These are phyloP conservation scores for Acanthis flammea DNA, from an alignment of 2,797 vertebrate species.

Conservation along the genomic window DNA sequence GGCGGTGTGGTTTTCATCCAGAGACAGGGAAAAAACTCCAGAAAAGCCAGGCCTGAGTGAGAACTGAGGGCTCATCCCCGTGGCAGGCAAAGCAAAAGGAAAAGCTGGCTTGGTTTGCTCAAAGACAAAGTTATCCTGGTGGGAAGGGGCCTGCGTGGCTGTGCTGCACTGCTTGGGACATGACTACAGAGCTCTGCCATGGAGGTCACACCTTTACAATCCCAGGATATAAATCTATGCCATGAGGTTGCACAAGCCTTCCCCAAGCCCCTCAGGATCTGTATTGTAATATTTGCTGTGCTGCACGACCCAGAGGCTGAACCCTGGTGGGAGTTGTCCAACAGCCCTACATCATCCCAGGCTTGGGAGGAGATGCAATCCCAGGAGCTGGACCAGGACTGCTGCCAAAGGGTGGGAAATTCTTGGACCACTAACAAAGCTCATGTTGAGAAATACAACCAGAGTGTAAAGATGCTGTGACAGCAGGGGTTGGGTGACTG, in stretches of 20 bases:
- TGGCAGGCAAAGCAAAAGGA: background rate
- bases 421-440: background rate
- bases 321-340: background rate
- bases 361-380: background rate
- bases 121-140: accelerated
- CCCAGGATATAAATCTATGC: background rate
- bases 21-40: background rate
- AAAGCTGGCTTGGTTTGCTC: background rate
- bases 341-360: background rate
- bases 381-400: background rate
- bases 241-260: background rate
- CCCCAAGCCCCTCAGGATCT: accelerated
- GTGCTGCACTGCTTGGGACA: accelerated
- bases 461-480: background rate
- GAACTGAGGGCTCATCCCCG: background rate
- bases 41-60: background rate
- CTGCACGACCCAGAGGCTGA: background rate
- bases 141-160: accelerated
- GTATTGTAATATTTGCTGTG: background rate
- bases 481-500: background rate
- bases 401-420: background rate
- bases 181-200: background rate
- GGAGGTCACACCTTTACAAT: background rate
- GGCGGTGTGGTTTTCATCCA: accelerated
- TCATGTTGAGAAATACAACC: background rate